Base-by-base conservation (phyloP, 2,888 invertebrate species). In the Caenorhabditis auriculariae region DNA sequence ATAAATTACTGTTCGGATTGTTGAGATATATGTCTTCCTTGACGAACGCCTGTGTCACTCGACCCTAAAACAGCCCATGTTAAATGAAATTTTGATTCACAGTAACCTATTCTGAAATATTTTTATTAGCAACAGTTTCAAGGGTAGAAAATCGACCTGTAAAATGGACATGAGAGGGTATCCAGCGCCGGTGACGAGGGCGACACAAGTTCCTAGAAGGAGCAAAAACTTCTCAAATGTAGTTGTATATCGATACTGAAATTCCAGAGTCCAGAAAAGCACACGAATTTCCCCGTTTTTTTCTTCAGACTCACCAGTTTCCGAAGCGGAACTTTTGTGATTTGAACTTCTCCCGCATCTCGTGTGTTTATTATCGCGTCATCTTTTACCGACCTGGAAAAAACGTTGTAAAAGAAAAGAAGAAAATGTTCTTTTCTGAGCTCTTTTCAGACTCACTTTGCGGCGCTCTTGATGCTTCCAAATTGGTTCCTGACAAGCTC, bases 161-260 rank as follows among this genome's bases (percentile, higher is more conserved):
- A 75, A 58, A 23, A 75, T 72, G 17, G 72, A 69, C 66, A 75
- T 66, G 35, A 74, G 29, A 4, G 76, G 76, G 21, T 64, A 53
- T 43, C 74, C 71, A 2, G 69, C 69, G 23, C 76, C 76, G 2
- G 73, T 71, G 7, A 60, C 53, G 6, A 70, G 26, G 2, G 76
- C 64, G 9, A 66, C 63, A 3, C 60, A 7, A 15, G 66, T 56
- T 12, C 72, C 72, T 7, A 66, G 12, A 2, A 74, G 12, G n/a
- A 75, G 46, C 26, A 75, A 51, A 21, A 65, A 41, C 37, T 58
- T 50, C 46, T 75, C 75, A 29, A 50, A 32, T 3, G 28, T 21
- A 9, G 62, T 73, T 19, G 71, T 58, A 54, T 74, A 74, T 15
- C 75, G 74, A 48, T 65, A 75, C 72, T 75, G 61, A 46, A 72